phyloP scores from a whole-genome alignment of 2,888 invertebrate species.

The Ceramica pisi region DNA sequence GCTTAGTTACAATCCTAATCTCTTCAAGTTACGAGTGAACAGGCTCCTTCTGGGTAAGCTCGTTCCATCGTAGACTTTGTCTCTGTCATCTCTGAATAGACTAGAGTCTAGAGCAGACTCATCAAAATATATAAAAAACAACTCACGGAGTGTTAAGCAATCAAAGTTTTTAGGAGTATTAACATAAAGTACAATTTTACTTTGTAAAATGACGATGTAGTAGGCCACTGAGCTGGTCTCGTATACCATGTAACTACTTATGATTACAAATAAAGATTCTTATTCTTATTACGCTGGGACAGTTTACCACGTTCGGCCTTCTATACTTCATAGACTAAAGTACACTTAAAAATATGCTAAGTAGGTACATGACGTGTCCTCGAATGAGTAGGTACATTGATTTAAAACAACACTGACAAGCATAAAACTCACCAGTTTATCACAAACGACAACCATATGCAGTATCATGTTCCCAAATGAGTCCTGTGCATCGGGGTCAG shows the following conservation, averaged over 20 bases:
- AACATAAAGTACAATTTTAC: neutral
- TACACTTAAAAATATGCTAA: neutral
- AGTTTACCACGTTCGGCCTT: neutral
- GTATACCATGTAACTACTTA: too few relatives aligned
- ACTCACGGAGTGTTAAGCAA: neutral
- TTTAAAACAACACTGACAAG: too few relatives aligned
- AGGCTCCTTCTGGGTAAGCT: too few relatives aligned
- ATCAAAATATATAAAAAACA: too few relatives aligned
- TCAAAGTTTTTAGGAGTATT: neutral
- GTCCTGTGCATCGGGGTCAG: conserved; percentile 98
- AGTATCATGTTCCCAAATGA: conserved; percentile 99
- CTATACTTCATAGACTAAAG: neutral
- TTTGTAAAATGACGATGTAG: too few relatives aligned
- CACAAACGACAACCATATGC: conserved; percentile 99
- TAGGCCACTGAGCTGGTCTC: neutral
- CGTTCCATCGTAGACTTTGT: too few relatives aligned
- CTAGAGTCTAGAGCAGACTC: too few relatives aligned
- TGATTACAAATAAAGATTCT: too few relatives aligned
- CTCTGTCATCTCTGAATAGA: too few relatives aligned
- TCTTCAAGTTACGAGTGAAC: too few relatives aligned
- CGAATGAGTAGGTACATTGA: neutral
- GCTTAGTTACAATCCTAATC: too few relatives aligned
- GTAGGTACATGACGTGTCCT: neutral
- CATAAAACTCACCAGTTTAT: conserved; percentile 94
- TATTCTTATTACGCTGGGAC: neutral